phyloP scores from a whole-genome alignment of 2,888 invertebrate genomes.

The Chrysolina haemoptera region DNA sequence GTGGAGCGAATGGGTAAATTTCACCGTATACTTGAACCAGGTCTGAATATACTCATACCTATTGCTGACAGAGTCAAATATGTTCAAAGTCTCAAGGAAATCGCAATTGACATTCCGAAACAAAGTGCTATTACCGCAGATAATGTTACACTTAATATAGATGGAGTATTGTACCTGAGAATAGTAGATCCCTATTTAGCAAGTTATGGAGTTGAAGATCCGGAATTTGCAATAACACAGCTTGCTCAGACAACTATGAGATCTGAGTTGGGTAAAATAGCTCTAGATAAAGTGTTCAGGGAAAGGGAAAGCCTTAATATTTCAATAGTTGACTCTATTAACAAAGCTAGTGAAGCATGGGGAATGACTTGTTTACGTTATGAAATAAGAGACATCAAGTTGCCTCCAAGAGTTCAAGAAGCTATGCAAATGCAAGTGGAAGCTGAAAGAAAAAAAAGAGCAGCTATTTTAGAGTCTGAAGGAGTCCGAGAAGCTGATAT shows the following conservation, averaged over 20 bases:
- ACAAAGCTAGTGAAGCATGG: conserved; percentile 99
- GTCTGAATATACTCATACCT: conserved; percentile 93
- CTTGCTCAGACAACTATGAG: conserved; percentile 99
- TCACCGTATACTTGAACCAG: conserved; percentile 93
- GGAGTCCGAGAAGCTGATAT: conserved; percentile 93
- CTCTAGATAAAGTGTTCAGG: conserved; percentile 95
- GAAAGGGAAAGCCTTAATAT: conserved; percentile 97
- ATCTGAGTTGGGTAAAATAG: conserved; percentile 98
- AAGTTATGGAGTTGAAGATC: conserved; percentile 99
- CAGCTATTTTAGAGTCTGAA: conserved; percentile 97
- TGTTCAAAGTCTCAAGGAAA: conserved; percentile 98
- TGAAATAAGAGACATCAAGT: conserved; percentile 92
- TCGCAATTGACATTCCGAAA: conserved; percentile 98
- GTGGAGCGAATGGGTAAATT: conserved; percentile 99
- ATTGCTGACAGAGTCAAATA: conserved; percentile 94
- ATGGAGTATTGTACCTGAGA: conserved; percentile 96
- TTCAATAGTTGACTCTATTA: conserved; percentile 95
- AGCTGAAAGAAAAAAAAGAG: conserved; percentile 96
- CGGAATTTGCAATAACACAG: conserved; percentile 99
- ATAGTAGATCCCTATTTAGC: conserved; percentile 94
- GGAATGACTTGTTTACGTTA: conserved; percentile 96
- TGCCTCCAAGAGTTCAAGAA: conserved; percentile 94
- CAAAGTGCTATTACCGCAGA: conserved; percentile 98
- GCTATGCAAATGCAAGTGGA: conserved; percentile 99
- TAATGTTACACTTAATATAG: conserved; percentile 96